Evolutionary conservation across 1,140 invertebrate species (phyloP).

Genomic region (Delia radicum): DNA sequence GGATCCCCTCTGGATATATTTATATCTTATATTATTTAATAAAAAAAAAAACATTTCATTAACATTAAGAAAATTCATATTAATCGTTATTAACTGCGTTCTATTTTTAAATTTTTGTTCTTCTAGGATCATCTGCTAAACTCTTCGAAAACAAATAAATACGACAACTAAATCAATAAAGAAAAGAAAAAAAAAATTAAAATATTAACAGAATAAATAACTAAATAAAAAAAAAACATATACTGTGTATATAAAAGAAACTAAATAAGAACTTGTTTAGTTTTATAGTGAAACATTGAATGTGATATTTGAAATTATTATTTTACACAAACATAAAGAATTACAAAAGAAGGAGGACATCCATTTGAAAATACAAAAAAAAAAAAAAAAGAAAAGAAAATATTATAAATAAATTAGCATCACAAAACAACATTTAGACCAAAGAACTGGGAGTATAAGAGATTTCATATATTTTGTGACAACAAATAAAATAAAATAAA

Average conservation of each 20-base stretch:
- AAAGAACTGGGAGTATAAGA: not conserved
- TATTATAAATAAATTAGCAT: not conserved
- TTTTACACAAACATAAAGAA: slow-evolving; percentile 8
- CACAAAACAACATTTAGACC: not conserved
- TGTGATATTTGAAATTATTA: slow-evolving; percentile 26
- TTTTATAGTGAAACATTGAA: slow-evolving; percentile 16
- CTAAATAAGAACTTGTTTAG: not conserved
- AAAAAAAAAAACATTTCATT: too few relatives aligned
- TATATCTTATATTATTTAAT: too few relatives aligned
- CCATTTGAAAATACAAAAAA: not conserved
- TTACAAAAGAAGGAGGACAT: not conserved
- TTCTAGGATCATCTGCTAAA: not conserved
- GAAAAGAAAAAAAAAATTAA: not conserved
- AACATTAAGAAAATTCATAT: too few relatives aligned
- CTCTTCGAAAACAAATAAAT: slow-evolving; percentile 4
- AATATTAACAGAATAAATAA: not conserved
- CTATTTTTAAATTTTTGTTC: not conserved
- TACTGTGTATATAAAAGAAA: slow-evolving; percentile 16
- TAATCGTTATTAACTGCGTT: too few relatives aligned
- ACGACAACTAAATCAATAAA: not conserved
- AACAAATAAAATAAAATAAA: not conserved
- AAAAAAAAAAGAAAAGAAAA: not conserved
- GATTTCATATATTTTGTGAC: not conserved
- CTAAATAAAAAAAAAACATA: not conserved
- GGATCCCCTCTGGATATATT: too few relatives aligned